Evolutionary conservation across 2,888 invertebrate species (phyloP).

Genomic region (Germaria angustata): DNA sequence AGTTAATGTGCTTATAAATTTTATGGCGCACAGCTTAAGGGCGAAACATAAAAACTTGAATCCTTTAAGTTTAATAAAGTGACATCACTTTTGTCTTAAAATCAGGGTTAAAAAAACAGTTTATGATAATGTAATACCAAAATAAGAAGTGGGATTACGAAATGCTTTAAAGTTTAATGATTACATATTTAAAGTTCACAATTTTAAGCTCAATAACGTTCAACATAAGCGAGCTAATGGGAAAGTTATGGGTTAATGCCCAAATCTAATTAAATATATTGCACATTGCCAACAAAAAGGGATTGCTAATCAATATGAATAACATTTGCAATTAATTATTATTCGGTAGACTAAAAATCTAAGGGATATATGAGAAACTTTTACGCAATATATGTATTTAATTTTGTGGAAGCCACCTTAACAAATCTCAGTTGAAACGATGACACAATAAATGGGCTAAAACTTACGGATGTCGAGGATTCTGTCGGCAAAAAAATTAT

Average conservation of each 20-base stretch:
- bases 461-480: no score
- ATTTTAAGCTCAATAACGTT: not conserved
- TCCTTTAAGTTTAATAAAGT: conserved; percentile 2
- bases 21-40: conserved; percentile 1
- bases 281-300: no score
- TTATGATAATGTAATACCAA: not conserved
- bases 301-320: no score
- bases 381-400: no score
- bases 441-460: no score
- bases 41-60: not conserved
- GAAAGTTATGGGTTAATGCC: not conserved
- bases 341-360: no score
- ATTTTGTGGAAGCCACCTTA: no score
- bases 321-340: no score
- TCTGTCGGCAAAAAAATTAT: no score
- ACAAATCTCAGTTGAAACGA: no score
- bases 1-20: conserved; percentile 1
- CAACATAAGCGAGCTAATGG: not conserved
- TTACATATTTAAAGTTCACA: not conserved
- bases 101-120: not conserved
- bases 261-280: no score
- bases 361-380: no score
- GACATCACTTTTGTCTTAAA: not conserved
- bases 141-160: not conserved
- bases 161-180: not conserved